Evolutionary conservation across 2,888 invertebrate species (phyloP).

Genomic region (Ernsta delagoae): DNA sequence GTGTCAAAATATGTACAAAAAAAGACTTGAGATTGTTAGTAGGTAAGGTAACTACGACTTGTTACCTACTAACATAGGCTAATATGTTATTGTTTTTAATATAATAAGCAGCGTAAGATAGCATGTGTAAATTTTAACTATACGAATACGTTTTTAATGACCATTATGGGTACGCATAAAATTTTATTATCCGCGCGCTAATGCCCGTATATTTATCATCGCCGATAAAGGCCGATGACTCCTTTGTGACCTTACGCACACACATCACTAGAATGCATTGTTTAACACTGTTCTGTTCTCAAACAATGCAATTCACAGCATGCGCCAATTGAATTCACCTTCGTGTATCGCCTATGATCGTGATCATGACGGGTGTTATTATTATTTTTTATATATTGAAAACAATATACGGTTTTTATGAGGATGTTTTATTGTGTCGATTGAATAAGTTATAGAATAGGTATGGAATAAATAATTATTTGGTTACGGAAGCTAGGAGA

Average conservation of each 20-base stretch:
- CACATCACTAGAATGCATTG: conserved; percentile 14
- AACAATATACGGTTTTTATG: conserved; percentile 9
- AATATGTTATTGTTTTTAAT: too few relatives aligned
- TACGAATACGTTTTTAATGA: too few relatives aligned
- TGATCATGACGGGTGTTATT: conserved; percentile 6
- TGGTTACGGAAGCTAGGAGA: not conserved
- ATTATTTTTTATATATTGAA: conserved; percentile 1
- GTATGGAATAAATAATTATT: too few relatives aligned
- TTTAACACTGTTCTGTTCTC: conserved; percentile 15
- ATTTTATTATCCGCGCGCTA: not conserved
- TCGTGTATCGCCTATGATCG: conserved; percentile 13
- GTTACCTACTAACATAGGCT: too few relatives aligned
- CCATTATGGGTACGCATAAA: not conserved
- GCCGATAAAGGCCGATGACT: conserved; percentile 26
- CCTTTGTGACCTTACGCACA: conserved; percentile 25
- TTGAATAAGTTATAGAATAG: not conserved
- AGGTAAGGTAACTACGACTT: too few relatives aligned
- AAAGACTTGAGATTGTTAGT: too few relatives aligned
- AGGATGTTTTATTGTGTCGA: not conserved
- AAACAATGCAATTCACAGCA: conserved; percentile 13
- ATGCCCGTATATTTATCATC: too few relatives aligned
- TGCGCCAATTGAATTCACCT: conserved; percentile 30
- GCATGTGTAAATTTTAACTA: too few relatives aligned
- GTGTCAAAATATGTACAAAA: too few relatives aligned
- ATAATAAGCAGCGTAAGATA: too few relatives aligned